Base-by-base conservation (phyloP, 2,888 invertebrate genomes). In the Troides oblongomaculatus region DNA sequence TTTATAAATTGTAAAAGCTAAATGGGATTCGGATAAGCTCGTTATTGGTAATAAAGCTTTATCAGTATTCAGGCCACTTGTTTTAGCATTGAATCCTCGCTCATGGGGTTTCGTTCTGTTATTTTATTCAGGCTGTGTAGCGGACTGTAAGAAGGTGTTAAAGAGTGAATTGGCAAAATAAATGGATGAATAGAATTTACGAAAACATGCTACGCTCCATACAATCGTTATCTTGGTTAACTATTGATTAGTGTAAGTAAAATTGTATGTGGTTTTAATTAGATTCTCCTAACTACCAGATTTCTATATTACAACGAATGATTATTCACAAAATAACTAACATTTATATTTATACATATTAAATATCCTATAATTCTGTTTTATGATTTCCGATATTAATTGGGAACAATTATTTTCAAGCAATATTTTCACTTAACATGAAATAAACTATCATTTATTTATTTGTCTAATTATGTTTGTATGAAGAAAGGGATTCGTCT, bases 61-160 rank as follows among this genome's bases (percentile, higher is more conserved):
- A 81, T 81, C 74, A 74, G 77, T 77, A 81, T 82, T 82, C 74
- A 76, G 74, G 75, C 75, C 76, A 77, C 77, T 75, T 75, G 75
- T 78, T 78, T 72, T 78, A 76, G 78, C 79, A 79, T 79, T 84
- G 83, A 86, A 85, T 85, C 79, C 80, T 81, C 73, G 83, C 84
- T 81, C 86, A 80, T 81, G 83, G 84, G 88, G 79, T 79, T 85
- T 79, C 72, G 73, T 76, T 77, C 78, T 81, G 82, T 84, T 89
- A 87, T 87, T 87, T 90, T 90, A 91, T 91, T 91, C 89, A 90
- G 80, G 78, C 79, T 83, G 84, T 86, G 88, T 85, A 86, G 83
- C 84, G 83, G 83, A 78, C 81, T 81, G 84, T 90, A 88, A 88
- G 87, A 86, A 90, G 89, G 90, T 90, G 90, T 88, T 90, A 90